These are phyloP conservation scores for Sebastes ruberrimus DNA, from an alignment of 2,797 vertebrate species.

Conservation along the genomic window DNA sequence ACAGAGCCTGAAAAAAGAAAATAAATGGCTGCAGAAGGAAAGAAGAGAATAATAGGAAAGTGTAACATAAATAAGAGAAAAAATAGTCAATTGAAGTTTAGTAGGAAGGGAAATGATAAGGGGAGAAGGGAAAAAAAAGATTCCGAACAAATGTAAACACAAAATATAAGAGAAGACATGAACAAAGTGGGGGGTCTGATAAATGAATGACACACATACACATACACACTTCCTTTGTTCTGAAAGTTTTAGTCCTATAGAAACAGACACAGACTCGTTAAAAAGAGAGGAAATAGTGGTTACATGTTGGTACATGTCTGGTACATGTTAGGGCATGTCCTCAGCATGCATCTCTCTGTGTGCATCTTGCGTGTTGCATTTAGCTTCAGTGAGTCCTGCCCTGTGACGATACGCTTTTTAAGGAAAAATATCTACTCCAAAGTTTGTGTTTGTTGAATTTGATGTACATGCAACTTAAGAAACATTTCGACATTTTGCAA, in stretches of 20 bases:
- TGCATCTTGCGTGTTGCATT: not conserved
- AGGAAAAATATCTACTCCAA: not conserved
- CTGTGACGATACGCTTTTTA: not conserved
- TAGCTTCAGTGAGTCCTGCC: not conserved
- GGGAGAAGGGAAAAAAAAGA: not conserved
- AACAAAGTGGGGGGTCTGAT: not conserved
- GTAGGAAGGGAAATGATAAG: not conserved
- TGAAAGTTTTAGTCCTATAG: not conserved
- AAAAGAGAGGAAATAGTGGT: not conserved
- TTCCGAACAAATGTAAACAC: not conserved
- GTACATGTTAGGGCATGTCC: slow-evolving; percentile 55
- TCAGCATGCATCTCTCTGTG: not conserved
- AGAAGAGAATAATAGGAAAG: not conserved
- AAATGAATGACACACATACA: not conserved
- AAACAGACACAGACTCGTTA: not conserved
- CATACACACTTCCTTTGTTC: not conserved
- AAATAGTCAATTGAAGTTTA: not conserved
- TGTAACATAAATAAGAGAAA: not conserved
- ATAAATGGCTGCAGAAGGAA: not conserved
- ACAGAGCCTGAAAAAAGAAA: not conserved
- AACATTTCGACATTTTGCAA: not conserved
- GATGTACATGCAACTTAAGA: not conserved
- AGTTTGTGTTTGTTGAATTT: not conserved
- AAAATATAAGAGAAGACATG: not conserved
- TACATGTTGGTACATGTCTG: slow-evolving; percentile 37